These are phyloP conservation scores for Colistium nudipinnis DNA, from an alignment of 2,113 vertebrate genomes.

Conservation along the genomic window DNA sequence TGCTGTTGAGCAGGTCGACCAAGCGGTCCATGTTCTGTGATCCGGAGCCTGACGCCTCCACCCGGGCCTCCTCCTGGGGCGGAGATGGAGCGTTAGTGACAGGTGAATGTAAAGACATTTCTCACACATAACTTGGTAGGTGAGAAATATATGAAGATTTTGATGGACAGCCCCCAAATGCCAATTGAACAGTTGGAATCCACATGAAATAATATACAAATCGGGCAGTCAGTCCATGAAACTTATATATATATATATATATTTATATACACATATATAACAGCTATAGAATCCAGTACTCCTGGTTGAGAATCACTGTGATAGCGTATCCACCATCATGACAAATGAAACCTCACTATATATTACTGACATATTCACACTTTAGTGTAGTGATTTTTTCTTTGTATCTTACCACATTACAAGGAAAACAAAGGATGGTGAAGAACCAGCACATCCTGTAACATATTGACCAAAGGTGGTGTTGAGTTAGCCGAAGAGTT, in stretches of 20 bases:
- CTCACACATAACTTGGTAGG: background rate
- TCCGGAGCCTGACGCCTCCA: conserved; percentile 73
- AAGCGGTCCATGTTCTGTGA: conserved; percentile 93
- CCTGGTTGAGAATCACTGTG: background rate
- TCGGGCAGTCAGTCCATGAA: too few species aligned
- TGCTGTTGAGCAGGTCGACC: conserved; percentile 94
- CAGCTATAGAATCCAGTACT: too few species aligned
- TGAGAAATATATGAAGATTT: background rate
- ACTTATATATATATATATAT: too few species aligned
- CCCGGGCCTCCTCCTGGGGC: conserved; percentile 87
- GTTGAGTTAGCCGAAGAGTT: conserved; percentile 38
- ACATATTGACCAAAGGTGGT: background rate
- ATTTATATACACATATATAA: too few species aligned
- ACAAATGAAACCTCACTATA: too few species aligned
- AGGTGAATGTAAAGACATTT: background rate
- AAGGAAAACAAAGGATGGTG: background rate
- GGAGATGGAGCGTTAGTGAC: background rate
- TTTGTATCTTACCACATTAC: background rate
- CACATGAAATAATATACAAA: too few species aligned
- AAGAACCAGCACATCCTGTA: background rate
- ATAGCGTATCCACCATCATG: background rate
- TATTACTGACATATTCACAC: too few species aligned
- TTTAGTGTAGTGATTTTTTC: too few species aligned
- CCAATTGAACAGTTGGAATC: too few species aligned
- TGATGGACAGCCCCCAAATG: background rate